Evolutionary conservation across 2,113 vertebrate genomes (phyloP).

Genomic region (Chitala chitala): DNA sequence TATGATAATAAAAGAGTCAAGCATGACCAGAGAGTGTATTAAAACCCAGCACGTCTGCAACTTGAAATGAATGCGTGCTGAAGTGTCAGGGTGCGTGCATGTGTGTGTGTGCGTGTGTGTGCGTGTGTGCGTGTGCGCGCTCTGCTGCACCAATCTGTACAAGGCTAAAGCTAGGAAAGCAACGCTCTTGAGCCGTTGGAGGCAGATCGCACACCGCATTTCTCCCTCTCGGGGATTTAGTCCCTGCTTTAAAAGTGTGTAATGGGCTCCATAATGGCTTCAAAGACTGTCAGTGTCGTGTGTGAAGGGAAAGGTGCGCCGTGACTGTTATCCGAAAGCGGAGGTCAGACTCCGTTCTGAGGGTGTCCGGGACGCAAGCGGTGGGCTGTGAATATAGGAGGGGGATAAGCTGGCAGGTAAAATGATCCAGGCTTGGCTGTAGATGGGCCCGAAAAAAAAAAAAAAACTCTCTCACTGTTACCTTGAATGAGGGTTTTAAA

Average conservation of each 20-base stretch:
- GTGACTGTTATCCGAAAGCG: not conserved
- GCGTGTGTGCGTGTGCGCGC: conserved; percentile 22
- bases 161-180: not conserved
- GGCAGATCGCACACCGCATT: conserved; percentile 18
- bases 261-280: conserved; percentile 21
- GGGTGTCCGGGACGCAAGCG: not conserved
- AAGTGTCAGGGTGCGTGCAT: no score
- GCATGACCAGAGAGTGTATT: conserved; percentile 64
- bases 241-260: conserved; percentile 31
- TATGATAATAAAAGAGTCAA: conserved; percentile 68
- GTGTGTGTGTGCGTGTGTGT: no score
- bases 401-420: not conserved
- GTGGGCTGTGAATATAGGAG: not conserved
- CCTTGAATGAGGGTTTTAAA: no score
- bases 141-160: not conserved
- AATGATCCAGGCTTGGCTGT: not conserved
- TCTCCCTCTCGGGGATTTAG: conserved; percentile 26
- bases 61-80: conserved; percentile 57
- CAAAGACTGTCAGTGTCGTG: conserved; percentile 2
- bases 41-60: conserved; percentile 64
- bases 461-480: no score
- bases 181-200: conserved; percentile 9
- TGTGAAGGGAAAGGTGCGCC: conserved; percentile 18
- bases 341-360: not conserved
- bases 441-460: not conserved